A percentile compares a stretch with the other conserved stretches of the same genome.
phyloP scores from a whole-genome alignment of 1,140 invertebrate species.

The Pogonognathellus flavescens region DNA sequence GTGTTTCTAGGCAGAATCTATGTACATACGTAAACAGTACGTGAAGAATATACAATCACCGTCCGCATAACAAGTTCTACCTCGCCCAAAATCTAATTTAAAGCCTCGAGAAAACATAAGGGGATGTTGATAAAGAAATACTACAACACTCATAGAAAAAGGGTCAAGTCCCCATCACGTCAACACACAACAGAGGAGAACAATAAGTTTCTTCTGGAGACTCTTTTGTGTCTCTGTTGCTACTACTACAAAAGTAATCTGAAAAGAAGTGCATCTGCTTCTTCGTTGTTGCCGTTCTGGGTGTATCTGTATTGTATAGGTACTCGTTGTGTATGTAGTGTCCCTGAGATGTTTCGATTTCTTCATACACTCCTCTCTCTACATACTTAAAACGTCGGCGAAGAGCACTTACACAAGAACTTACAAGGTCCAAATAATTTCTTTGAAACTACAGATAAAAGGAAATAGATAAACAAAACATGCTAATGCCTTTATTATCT shows the following conservation, averaged over 20 bases:
- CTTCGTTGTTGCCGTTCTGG: neutral
- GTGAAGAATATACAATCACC: neutral
- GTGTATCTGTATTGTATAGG: neutral
- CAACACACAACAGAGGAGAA: constrained; percentile 11
- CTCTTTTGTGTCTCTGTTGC: neutral
- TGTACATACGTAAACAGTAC: neutral
- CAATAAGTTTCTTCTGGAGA: constrained; percentile 20
- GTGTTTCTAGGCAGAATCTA: neutral
- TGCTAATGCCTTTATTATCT: constrained; percentile 30
- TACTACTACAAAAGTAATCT: constrained; percentile 16
- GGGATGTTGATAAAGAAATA: constrained; percentile 34
- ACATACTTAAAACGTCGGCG: neutral
- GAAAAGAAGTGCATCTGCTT: neutral
- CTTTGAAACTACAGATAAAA: constrained; percentile 19
- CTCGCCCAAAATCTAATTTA: constrained; percentile 25
- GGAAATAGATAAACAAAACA: constrained; percentile 13
- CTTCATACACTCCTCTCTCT: too few species aligned
- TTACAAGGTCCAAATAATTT: constrained; percentile 29
- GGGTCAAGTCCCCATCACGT: constrained; percentile 26
- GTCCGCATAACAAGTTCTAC: neutral
- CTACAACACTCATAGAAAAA: neutral
- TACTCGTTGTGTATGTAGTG: too few species aligned
- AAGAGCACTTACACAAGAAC: neutral
- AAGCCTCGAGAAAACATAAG: constrained; percentile 8
- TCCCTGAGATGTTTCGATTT: too few species aligned